phyloP scores from a whole-genome alignment of 1,140 invertebrate species.

The Mya arenaria region DNA sequence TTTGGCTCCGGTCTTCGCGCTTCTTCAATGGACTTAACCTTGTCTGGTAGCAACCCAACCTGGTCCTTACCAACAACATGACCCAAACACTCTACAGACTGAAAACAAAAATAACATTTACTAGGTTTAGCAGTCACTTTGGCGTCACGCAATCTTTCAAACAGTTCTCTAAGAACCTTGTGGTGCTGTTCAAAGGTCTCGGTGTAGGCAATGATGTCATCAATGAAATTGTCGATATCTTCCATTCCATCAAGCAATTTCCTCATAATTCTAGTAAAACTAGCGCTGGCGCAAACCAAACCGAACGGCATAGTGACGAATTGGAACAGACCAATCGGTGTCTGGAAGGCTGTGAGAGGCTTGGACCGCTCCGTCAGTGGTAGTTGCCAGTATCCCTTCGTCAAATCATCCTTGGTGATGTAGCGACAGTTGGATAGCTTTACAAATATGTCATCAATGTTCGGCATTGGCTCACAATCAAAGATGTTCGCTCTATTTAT shows the following conservation, averaged over 20 bases:
- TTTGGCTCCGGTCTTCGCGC: conserved; percentile 36
- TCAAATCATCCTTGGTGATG: conserved; percentile 45
- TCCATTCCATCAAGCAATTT: conserved; percentile 14
- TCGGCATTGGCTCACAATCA: conserved; percentile 49
- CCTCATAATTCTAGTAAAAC: conserved; percentile 50
- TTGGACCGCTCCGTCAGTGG: background rate
- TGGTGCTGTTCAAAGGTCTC: no score
- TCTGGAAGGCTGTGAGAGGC: conserved; percentile 54
- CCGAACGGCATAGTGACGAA: conserved; percentile 53
- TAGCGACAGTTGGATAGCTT: conserved; percentile 28
- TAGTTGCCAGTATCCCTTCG: conserved; percentile 61
- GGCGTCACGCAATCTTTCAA: conserved; percentile 38
- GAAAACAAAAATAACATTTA: conserved; percentile 15
- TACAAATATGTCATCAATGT: conserved; percentile 53
- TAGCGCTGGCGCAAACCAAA: conserved; percentile 34
- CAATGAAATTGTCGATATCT: conserved; percentile 36
- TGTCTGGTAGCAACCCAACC: background rate
- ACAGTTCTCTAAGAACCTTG: no score
- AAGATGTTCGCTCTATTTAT: conserved; percentile 56
- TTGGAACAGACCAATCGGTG: background rate
- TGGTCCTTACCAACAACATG: no score
- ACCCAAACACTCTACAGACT: background rate
- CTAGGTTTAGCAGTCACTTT: conserved; percentile 30
- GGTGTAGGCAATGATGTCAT: conserved; percentile 41
- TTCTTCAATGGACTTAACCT: background rate